phyloP scores from a whole-genome alignment of 2,888 invertebrate genomes.

The Trissolcus japonicus region DNA sequence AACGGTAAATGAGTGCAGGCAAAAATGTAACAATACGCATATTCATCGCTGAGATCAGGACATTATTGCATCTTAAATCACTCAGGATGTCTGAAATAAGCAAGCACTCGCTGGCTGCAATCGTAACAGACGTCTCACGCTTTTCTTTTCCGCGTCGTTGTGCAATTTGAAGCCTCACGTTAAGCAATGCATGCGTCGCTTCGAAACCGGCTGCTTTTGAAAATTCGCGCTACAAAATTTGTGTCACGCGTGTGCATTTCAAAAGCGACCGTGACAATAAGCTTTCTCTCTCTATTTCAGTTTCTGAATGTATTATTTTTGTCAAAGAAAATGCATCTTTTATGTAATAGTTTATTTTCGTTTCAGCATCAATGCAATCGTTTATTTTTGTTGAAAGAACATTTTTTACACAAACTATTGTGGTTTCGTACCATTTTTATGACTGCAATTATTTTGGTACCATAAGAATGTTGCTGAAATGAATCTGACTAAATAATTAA shows the following conservation, averaged over 20 bases:
- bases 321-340: too few species aligned
- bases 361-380: too few species aligned
- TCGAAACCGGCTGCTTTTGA: slow-evolving; percentile 12
- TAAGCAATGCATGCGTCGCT: slow-evolving; percentile 37
- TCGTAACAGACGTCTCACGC: slow-evolving; percentile 44
- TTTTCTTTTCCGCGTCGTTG: slow-evolving; percentile 46
- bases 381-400: too few species aligned
- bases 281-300: too few species aligned
- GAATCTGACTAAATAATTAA: too few species aligned
- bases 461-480: too few species aligned
- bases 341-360: too few species aligned
- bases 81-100: slow-evolving; percentile 24
- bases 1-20: slow-evolving; percentile 11
- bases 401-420: too few species aligned
- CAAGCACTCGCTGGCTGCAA: slow-evolving; percentile 20
- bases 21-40: slow-evolving; percentile 38
- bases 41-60: slow-evolving; percentile 22
- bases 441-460: too few species aligned
- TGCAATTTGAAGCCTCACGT: slow-evolving; percentile 35
- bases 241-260: slow-evolving; percentile 7
- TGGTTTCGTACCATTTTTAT: too few species aligned
- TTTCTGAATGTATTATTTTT: too few species aligned
- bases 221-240: slow-evolving; percentile 7
- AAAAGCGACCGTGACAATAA: too few species aligned
- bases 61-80: slow-evolving; percentile 40